Evolutionary conservation across 2,888 invertebrate genomes (phyloP), one percentile per base, ranked within the genome.

Genomic region (Spodoptera littoralis): DNA sequence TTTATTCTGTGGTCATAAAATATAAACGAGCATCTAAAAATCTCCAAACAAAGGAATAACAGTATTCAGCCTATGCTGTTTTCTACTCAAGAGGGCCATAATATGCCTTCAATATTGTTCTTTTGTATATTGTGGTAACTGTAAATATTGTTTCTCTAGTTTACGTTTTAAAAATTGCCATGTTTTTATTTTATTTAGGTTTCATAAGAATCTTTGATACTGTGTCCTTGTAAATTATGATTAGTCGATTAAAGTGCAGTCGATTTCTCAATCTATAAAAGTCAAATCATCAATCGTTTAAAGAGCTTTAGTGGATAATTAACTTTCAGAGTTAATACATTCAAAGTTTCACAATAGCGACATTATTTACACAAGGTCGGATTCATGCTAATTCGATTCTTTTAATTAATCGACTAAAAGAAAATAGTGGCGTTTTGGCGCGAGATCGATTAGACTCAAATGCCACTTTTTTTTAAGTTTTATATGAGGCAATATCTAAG

Each of bases 101-200:
- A 61, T 73, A 77, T 51, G 70, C 73, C 73, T 55, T 30, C 60
- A 70, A 64, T 46, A 71, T 62, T 61, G 65, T 76, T 77, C 60
- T 82, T 70, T 76, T 90, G 89, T 90, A 89, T 87, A 89, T 88
- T 89, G 73, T 79, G 86, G 70, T 86, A 85, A 79, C 76, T 92
- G 91, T 92, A 91, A 88, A 92, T 90, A 91, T 88, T 88, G 86
- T 89, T 88, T 86, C 71, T 68, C 77, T 85, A 85, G 82, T 79
- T 76, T 85, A 84, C 74, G 74, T 82, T 85, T 82, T 83, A 77
- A 86, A 36, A 82, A 83, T 80, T 86, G 90, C 90, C 90, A 90
- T 90, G 85, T 86, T 86, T 86, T 84, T 84, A 83, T 75, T 83
- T 81, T 79, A 77, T 63, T 68, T 76, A 70, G 62, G 44, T 57